Evolutionary conservation across 2,797 vertebrate genomes (phyloP).

Genomic region (Ispidina lecontei): DNA sequence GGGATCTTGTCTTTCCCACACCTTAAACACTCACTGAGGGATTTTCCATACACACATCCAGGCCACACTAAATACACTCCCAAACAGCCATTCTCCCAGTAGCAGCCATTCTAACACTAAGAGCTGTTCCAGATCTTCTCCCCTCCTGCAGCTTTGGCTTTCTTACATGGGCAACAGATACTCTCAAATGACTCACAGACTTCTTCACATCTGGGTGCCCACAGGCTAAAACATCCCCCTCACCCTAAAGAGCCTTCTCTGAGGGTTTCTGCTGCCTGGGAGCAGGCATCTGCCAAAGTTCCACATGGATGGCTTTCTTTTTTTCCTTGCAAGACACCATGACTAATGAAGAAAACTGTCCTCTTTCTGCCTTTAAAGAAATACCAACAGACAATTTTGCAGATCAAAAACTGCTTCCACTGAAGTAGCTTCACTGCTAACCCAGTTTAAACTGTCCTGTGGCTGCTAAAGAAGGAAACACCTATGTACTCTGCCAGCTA

Average conservation of each 20-base stretch:
- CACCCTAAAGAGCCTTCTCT: background rate
- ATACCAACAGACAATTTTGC: background rate
- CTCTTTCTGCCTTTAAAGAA: background rate
- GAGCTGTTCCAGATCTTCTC: background rate
- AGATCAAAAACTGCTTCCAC: background rate
- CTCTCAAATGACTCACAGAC: background rate
- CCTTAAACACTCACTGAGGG: background rate
- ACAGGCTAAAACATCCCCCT: rapidly evolving
- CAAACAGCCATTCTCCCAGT: background rate
- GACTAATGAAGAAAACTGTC: background rate
- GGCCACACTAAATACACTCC: background rate
- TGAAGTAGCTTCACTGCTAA: background rate
- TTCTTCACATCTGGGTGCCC: background rate
- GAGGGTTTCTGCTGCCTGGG: background rate
- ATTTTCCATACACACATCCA: background rate
- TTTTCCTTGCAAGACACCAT: background rate
- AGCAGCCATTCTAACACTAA: rapidly evolving
- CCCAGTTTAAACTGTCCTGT: background rate
- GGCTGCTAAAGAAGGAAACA: background rate
- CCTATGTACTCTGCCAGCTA: background rate
- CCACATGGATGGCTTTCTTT: background rate
- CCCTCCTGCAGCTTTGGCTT: background rate
- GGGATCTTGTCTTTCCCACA: background rate
- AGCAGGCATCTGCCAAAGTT: background rate
- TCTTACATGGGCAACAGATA: background rate